A percentile compares a stretch with the other conserved stretches of the same genome.
Conservation (phyloP, 35 echinoderm and acorn worm genomes). For the Diadema setosum region DNA sequence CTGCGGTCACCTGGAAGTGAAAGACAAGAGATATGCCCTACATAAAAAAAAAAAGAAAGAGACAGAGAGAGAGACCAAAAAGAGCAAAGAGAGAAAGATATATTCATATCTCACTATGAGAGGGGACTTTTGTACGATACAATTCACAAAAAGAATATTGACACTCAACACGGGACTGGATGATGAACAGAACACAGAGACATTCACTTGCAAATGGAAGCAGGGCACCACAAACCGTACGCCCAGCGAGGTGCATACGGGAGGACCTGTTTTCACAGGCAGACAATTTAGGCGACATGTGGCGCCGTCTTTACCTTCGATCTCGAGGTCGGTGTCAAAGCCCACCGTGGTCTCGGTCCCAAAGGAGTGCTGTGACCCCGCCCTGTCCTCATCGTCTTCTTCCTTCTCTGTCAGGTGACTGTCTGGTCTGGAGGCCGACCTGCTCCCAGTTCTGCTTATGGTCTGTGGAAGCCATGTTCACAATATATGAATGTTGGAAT, state of each 20-base stretch:
- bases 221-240: no score
- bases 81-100: not conserved
- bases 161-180: no score
- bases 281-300: no score
- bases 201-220: no score
- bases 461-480: constrained; percentile 69
- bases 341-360: constrained; percentile 67
- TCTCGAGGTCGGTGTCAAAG: constrained; percentile 88
- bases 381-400: constrained; percentile 45
- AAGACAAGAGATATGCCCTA: not conserved
- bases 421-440: constrained; percentile 46
- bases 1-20: no score
- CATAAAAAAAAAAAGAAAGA: not conserved
- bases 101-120: no score
- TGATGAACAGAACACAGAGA: no score
- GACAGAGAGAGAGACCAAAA: not conserved
- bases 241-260: no score
- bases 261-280: no score
- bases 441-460: constrained; percentile 64
- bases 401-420: constrained; percentile 41
- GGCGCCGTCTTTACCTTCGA: constrained; percentile 61
- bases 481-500: no score
- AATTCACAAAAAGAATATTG: no score
- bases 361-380: constrained; percentile 61
- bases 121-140: no score